Evolutionary conservation across 2,113 vertebrate genomes (phyloP), one percentile per base, ranked within the genome.

Genomic region (Festucalex cinctus): DNA sequence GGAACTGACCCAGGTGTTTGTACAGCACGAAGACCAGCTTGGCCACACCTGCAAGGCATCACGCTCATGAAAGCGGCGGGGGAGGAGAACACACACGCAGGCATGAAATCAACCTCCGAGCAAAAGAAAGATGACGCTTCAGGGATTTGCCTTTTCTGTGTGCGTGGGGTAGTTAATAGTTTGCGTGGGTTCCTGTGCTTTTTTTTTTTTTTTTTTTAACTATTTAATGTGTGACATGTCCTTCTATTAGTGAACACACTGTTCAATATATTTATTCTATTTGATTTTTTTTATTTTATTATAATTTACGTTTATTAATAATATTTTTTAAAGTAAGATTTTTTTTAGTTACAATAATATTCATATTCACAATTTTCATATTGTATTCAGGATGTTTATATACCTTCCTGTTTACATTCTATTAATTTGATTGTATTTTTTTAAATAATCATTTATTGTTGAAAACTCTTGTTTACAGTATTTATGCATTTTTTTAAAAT

Each of bases 21-120:
- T 98, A 99, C 70, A 98, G 93, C 56, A 98, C 96, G 88, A 99
- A 99, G 22, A 99, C 96, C 89, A 99, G 91, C 87, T 98, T 99
- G 66, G 96, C 95, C 77, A 96, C 92, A 26, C 96, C 96, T 99
- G 82, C 28, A 72, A 72, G 1, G 83, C 32, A 48, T 28, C 63
- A 65, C 60, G 9, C 16, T 10, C 28, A 84, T 17, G 64, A 66
- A 81, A 73, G 26, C 66, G 5, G 66, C 37, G 64, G 54, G 60
- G 24, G 66, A 3, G 44, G 41, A 66, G 36, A 35, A 22, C 26
- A 41, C 44, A 61, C 26, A 69, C 59, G 41, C 1, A 46, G 26
- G 66, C 41, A 51, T 46, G 44, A 49, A 48, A 51, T 58, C 9
- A 49, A 62, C 1, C 36, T 20, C 28, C 16, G 1, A 12, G 20